Base-by-base conservation (phyloP, 2,113 vertebrate genomes). In the Anhinga rufa region DNA sequence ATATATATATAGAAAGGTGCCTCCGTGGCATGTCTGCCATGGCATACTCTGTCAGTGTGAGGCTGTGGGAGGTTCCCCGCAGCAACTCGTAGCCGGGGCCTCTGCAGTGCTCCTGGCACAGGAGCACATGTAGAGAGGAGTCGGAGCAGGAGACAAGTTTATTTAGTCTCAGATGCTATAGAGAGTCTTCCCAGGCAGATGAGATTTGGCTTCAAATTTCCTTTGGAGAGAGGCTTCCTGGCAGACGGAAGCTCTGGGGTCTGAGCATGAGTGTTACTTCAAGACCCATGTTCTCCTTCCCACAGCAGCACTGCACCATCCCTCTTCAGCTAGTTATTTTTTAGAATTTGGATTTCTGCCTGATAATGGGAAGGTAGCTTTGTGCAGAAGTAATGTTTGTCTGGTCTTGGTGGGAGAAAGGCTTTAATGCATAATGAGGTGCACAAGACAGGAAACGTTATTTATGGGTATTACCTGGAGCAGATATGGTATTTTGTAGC, bases 61-160 rank as follows among this genome's bases (percentile, higher is more conserved):
- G 38, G 38, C 24, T 48, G 54, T 0, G 1, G 17, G 49, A 75
- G 22, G 12, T 17, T 86, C 46, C n/a, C 61, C 0, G 1, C 21
- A 64, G 64, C 46, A 77, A 16, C 20, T 57, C 1, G 0, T 34
- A 12, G 34, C 21, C 1, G 0, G 60, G 60, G 36, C 26, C 34
- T 64, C 62, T 28, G 28, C 61, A 26, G 55, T 28, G 21, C 28
- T 70, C 17, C 38, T 38, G 38, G 22, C 17, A 26, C 42, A 66
- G 42, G 17, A 40, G 8, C 11, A 36, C 31, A 12, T 14, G 49
- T 40, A 71, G 46, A 60, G 55, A 66, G 51, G 31, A 60, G 21
- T 7, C 2, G 4, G 49, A 44, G n/a, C 12, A 18, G 42, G 40
- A 72, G 29, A 46, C 17, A 40, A 44, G 25, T 46, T 65, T 86